Conservation (phyloP, 2,113 vertebrate genomes). For the Oxygymnocypris stewartii region DNA sequence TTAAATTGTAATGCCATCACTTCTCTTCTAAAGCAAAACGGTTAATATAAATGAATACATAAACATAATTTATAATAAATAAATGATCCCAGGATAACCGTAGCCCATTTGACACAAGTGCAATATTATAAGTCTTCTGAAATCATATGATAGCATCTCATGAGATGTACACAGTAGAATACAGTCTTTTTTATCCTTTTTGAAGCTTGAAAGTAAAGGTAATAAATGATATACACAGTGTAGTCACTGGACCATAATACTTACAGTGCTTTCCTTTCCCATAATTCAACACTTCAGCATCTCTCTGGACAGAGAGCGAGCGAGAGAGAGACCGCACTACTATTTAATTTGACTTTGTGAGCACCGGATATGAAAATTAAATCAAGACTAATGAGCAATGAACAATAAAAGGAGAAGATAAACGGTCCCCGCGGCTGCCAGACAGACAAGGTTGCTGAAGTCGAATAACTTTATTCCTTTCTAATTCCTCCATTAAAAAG, state of each 20-base stretch:
- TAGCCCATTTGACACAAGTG: too few relatives aligned
- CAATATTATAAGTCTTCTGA: neutral
- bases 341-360: conserved; percentile 66
- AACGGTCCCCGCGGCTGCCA: conserved; percentile 64
- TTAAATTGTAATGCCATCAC: too few relatives aligned
- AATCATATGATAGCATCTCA: neutral
- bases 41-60: too few relatives aligned
- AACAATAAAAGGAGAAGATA: conserved; percentile 69
- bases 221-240: neutral
- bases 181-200: neutral
- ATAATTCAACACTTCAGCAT: neutral
- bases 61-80: too few relatives aligned
- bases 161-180: too few relatives aligned
- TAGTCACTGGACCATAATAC: neutral
- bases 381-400: conserved; percentile 72
- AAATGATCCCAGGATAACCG: too few relatives aligned
- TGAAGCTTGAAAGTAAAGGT: neutral
- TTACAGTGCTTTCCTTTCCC: neutral
- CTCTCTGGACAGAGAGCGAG: neutral
- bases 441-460: conserved; percentile 64
- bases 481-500: conserved; percentile 57
- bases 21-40: too few relatives aligned
- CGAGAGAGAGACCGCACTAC: conserved; percentile 20
- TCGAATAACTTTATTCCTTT: conserved; percentile 63
- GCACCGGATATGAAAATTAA: conserved; percentile 63